A percentile compares a stretch with the other conserved stretches of the same genome.
phyloP scores from a whole-genome alignment of 2,797 vertebrate species.

The Pelochelys cantorii region DNA sequence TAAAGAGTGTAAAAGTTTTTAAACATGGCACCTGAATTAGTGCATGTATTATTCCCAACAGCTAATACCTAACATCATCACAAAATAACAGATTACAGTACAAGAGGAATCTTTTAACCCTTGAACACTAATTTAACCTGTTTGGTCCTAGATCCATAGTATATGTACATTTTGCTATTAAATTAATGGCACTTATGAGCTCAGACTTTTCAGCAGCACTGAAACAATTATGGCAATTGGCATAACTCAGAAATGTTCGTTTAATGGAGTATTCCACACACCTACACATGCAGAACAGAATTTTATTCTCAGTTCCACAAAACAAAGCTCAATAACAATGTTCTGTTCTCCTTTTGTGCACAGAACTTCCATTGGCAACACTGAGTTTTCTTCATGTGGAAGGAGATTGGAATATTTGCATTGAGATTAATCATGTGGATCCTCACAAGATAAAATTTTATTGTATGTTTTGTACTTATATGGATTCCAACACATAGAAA shows the following conservation, averaged over 20 bases:
- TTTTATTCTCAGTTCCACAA: background rate
- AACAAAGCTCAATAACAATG: background rate
- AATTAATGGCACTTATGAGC: background rate
- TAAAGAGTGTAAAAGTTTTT: background rate
- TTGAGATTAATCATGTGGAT: background rate
- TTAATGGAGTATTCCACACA: background rate
- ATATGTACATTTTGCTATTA: rapidly evolving
- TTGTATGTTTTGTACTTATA: background rate
- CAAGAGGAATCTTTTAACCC: background rate
- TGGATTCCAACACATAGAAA: background rate
- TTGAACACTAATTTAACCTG: rapidly evolving
- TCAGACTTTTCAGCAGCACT: background rate
- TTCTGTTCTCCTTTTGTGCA: background rate
- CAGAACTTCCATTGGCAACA: conserved; percentile 13
- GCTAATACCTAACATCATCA: background rate
- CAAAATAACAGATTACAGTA: background rate
- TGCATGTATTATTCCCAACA: background rate
- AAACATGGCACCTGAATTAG: background rate
- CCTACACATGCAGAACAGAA: rapidly evolving
- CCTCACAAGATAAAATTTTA: background rate
- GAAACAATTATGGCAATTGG: background rate
- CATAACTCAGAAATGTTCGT: background rate
- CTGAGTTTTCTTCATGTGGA: background rate
- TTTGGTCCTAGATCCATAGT: background rate
- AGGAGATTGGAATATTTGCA: background rate